Percentiles rank a stretch among this genome's conserved stretches.
These are phyloP conservation scores for Sphecodes monilicornis DNA, from an alignment of 2,888 invertebrate species.

Conservation along the genomic window DNA sequence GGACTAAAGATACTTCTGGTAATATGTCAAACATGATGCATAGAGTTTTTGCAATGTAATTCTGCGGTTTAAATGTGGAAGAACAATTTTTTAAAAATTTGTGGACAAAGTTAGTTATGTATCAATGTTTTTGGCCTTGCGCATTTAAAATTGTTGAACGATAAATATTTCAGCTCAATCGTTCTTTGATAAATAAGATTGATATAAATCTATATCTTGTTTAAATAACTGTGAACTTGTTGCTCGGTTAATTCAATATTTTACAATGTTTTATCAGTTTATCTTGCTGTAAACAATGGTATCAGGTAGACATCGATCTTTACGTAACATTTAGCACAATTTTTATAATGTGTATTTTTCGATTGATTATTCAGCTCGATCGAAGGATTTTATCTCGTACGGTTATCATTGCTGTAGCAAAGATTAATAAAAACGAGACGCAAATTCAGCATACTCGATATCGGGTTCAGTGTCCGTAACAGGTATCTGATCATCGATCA, in stretches of 20 bases:
- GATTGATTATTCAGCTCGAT: constrained; percentile 5
- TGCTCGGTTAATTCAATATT: not conserved
- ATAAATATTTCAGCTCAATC: not conserved
- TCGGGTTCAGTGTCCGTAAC: constrained; percentile 55
- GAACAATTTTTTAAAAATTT: not conserved
- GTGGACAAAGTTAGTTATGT: not conserved
- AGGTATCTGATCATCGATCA: constrained; percentile 38
- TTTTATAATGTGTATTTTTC: not conserved
- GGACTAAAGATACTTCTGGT: not conserved
- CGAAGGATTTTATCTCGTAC: constrained; percentile 24
- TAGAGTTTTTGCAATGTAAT: not conserved
- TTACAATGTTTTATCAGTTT: not conserved
- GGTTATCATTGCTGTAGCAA: constrained; percentile 30
- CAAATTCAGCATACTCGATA: constrained; percentile 51
- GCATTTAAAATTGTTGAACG: not conserved
- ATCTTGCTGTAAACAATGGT: not conserved
- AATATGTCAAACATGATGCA: not conserved
- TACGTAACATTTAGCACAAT: not conserved
- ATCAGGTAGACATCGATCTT: not conserved
- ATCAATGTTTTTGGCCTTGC: not conserved
- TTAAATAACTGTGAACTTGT: not conserved
- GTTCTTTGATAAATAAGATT: not conserved
- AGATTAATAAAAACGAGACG: constrained; percentile 39
- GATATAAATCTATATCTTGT: not conserved
- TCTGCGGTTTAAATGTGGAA: not conserved